Conservation (phyloP, 2,797 vertebrate species). For the Schizothorax lantsangensis region DNA sequence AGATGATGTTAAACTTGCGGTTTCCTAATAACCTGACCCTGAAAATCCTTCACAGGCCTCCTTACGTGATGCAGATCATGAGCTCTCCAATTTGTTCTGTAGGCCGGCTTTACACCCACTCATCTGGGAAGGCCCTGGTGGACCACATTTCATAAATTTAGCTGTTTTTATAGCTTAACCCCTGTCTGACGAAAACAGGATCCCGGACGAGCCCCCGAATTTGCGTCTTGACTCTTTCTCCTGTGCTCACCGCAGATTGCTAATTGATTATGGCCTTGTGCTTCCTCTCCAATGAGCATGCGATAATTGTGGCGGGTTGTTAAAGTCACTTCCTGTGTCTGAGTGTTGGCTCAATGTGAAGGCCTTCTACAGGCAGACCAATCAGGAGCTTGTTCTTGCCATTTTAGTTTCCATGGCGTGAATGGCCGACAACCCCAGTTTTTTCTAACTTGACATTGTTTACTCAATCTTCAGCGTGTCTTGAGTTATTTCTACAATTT, state of each 20-base stretch:
- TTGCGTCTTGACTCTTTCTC: constrained; percentile 54
- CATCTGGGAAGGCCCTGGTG: constrained; percentile 57
- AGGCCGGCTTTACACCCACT: constrained; percentile 62
- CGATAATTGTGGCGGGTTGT: constrained; percentile 55
- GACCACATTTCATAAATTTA: constrained; percentile 62
- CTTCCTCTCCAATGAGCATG: constrained; percentile 51
- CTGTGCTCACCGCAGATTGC: constrained; percentile 67
- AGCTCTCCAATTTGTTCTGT: constrained; percentile 28
- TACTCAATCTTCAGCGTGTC: not conserved
- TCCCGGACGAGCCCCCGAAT: constrained; percentile 46
- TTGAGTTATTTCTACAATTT: constrained; percentile 2
- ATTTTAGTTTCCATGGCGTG: not conserved
- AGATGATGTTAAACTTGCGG: not conserved
- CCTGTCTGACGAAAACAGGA: constrained; percentile 52
- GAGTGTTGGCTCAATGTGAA: constrained; percentile 70
- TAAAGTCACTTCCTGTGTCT: constrained; percentile 35
- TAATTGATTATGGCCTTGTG: constrained; percentile 70
- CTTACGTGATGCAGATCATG: constrained; percentile 10
- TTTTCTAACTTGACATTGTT: not conserved
- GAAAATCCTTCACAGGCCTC: not conserved
- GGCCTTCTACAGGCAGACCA: constrained; percentile 86
- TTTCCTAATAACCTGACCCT: constrained; percentile 11
- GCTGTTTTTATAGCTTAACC: constrained; percentile 66
- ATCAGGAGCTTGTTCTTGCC: constrained; percentile 63
- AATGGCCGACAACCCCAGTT: not conserved